A percentile compares a stretch with the other conserved stretches of the same genome.
These are phyloP conservation scores for Chamaea fasciata DNA, from an alignment of 2,113 vertebrate species.

Conservation along the genomic window DNA sequence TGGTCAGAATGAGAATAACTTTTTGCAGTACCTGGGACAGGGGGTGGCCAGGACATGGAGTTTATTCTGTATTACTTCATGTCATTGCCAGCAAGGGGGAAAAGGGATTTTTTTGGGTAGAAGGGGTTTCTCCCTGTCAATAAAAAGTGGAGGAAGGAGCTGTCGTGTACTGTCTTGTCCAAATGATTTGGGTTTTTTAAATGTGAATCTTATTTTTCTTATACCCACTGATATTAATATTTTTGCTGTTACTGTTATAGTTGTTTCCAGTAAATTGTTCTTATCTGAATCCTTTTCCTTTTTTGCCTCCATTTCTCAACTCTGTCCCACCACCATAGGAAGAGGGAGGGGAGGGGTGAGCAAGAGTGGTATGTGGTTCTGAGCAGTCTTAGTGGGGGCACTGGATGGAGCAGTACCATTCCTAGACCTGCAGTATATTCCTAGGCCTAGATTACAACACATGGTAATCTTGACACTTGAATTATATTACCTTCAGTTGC, in stretches of 20 bases:
- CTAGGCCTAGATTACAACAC: not conserved
- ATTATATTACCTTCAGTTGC: not conserved
- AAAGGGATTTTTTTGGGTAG: not conserved
- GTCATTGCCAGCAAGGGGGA: not conserved
- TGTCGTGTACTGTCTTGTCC: not conserved
- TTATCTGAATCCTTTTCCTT: not conserved
- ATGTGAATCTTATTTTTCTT: not conserved
- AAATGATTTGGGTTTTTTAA: not conserved
- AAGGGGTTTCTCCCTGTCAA: not conserved
- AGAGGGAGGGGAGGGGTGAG: not conserved
- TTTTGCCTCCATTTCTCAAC: not conserved
- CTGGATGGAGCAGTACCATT: not conserved
- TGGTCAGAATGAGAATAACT: no score
- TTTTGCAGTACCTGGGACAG: not conserved
- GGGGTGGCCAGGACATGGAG: not conserved
- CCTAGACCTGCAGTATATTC: not conserved
- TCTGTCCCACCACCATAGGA: not conserved
- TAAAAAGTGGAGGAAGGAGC: not conserved
- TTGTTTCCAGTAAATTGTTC: not conserved
- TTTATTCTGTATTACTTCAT: not conserved
- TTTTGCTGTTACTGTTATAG: not conserved
- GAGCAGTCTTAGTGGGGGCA: not conserved
- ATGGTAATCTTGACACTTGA: not conserved
- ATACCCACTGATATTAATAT: not conserved
- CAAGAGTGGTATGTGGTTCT: not conserved